phyloP scores from a whole-genome alignment of 2,888 invertebrate genomes.

The Serripes groenlandicus region DNA sequence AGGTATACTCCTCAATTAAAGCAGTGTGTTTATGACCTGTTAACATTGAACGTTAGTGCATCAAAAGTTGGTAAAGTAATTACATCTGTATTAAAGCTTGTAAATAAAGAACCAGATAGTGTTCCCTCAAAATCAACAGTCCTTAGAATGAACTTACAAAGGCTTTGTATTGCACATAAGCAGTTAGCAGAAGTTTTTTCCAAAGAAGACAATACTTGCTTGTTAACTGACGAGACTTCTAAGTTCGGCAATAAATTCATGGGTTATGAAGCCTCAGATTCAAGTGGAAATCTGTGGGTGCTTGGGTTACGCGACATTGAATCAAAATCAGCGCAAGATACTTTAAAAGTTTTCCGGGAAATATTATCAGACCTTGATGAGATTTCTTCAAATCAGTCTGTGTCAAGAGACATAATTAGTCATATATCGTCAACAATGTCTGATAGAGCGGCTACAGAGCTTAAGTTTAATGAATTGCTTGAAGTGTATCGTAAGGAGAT shows the following conservation, averaged over 20 bases:
- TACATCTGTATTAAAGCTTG: conserved; percentile 38
- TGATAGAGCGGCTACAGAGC: conserved; percentile 55
- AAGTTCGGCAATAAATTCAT: conserved; percentile 42
- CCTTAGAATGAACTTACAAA: conserved; percentile 56
- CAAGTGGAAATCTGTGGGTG: conserved; percentile 37
- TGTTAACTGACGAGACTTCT: conserved; percentile 57
- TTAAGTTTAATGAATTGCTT: conserved; percentile 49
- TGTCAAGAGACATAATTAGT: conserved; percentile 35
- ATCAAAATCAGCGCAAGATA: conserved; percentile 44
- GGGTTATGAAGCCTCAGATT: conserved; percentile 52
- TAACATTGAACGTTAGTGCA: conserved; percentile 42
- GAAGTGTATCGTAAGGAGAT: conserved; percentile 34
- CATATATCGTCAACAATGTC: conserved; percentile 53
- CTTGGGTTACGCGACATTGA: conserved; percentile 50
- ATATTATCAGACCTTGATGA: conserved; percentile 45
- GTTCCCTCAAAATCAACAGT: conserved; percentile 46
- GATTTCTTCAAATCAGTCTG: conserved; percentile 15
- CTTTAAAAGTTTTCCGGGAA: conserved; percentile 35
- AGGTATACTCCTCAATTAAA: conserved; percentile 28
- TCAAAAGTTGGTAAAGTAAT: conserved; percentile 36
- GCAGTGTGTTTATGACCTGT: conserved; percentile 43
- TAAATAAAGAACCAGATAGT: conserved; percentile 30
- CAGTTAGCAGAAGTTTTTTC: conserved; percentile 50
- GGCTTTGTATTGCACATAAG: conserved; percentile 41
- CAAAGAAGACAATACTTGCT: conserved; percentile 37